Percentiles rank a stretch among this genome's conserved stretches.
Evolutionary conservation across 2,797 vertebrate genomes (phyloP).

Genomic region (Anas flavirostris): DNA sequence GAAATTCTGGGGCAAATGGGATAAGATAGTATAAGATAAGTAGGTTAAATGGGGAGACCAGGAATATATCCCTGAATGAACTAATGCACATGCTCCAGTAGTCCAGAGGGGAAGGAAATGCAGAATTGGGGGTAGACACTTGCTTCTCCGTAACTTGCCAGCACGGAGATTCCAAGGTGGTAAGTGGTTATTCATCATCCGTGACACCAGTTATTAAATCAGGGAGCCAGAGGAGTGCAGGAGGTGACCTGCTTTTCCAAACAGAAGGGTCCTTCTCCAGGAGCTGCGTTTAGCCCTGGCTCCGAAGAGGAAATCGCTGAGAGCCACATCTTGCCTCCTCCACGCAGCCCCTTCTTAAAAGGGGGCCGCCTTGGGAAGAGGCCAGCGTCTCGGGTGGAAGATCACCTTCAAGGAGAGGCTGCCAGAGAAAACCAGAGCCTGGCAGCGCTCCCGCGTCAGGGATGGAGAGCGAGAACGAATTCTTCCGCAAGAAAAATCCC

Average conservation of each 20-base stretch:
- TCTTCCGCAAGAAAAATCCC: neutral
- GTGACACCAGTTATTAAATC: neutral
- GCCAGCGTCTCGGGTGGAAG: neutral
- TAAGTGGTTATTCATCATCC: neutral
- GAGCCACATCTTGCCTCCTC: neutral
- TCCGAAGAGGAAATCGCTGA: neutral
- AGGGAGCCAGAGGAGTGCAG: neutral
- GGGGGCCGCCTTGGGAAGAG: neutral
- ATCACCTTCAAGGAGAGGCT: neutral
- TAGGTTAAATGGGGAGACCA: constrained; percentile 62
- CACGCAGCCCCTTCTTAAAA: neutral
- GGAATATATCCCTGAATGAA: constrained; percentile 47
- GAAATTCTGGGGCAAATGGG: constrained; percentile 52
- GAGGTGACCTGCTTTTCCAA: neutral
- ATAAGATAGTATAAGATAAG: constrained; percentile 65
- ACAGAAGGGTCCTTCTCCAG: neutral
- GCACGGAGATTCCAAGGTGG: neutral
- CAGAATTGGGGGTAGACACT: constrained; percentile 23
- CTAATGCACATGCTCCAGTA: neutral
- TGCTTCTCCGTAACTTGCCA: neutral
- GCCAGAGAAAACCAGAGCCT: neutral
- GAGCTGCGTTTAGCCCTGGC: neutral
- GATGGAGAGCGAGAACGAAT: constrained; percentile 16
- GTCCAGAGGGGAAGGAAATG: constrained; percentile 22
- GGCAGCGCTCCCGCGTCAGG: accelerated